Conservation (phyloP, 2,113 vertebrate genomes). For the Haliaeetus leucogaster region DNA sequence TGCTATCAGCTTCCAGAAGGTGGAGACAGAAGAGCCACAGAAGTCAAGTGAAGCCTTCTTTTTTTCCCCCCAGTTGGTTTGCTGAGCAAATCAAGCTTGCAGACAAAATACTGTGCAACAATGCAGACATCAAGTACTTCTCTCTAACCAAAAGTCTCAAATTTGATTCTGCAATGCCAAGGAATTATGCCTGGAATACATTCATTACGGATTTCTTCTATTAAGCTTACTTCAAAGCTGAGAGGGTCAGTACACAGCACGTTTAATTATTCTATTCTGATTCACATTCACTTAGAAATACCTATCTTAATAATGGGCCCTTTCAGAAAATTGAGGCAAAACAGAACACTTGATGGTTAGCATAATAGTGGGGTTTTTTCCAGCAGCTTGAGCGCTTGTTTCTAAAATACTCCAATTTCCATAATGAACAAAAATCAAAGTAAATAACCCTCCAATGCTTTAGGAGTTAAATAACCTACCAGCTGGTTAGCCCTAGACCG, state of each 20-base stretch:
- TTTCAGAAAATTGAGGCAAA: not conserved
- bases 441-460: not conserved
- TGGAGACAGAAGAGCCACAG: constrained; percentile 42
- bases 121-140: not conserved
- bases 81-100: not conserved
- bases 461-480: not conserved
- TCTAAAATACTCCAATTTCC: not conserved
- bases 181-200: not conserved
- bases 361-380: not conserved
- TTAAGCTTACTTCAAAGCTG: not conserved
- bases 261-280: not conserved
- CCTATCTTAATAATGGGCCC: not conserved
- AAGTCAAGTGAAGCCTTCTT: not conserved
- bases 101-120: not conserved
- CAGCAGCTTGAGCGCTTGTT: not conserved
- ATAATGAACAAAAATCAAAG: not conserved
- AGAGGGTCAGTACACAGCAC: not conserved
- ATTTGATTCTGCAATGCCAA: not conserved
- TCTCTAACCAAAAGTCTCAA: not conserved
- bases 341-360: not conserved
- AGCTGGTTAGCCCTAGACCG: not conserved
- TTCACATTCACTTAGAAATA: not conserved
- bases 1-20: constrained; percentile 55
- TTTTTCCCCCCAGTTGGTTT: not conserved
- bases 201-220: not conserved